These are phyloP conservation scores for Isichthys henryi DNA, from an alignment of 2,113 vertebrate genomes.

Conservation along the genomic window DNA sequence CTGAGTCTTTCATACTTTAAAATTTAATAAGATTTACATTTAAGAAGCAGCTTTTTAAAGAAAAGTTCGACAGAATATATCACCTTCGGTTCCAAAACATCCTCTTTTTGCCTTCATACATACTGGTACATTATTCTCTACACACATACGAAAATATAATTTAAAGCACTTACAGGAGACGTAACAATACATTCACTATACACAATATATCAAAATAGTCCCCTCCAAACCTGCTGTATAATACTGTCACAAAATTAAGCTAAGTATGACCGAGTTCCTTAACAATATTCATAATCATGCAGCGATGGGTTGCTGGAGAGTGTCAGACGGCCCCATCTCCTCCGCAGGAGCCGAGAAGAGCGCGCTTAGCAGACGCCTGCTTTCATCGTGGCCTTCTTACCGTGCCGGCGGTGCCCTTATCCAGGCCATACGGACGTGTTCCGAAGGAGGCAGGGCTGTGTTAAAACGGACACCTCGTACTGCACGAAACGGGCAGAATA, in stretches of 20 bases:
- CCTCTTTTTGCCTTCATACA: slow-evolving; percentile 72
- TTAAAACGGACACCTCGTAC: not conserved
- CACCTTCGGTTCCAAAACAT: slow-evolving; percentile 72
- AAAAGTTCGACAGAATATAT: slow-evolving; percentile 70
- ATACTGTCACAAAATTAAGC: slow-evolving; percentile 80
- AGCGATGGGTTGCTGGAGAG: slow-evolving; percentile 58
- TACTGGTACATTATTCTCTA: slow-evolving; percentile 68
- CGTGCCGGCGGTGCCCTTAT: not conserved
- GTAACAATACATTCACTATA: slow-evolving; percentile 93
- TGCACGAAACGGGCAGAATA: slow-evolving; percentile 11
- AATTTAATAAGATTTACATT: slow-evolving; percentile 85
- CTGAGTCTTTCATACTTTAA: slow-evolving; percentile 75
- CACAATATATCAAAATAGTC: slow-evolving; percentile 88
- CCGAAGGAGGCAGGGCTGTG: not conserved
- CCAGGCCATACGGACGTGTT: not conserved
- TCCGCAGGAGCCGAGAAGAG: not conserved
- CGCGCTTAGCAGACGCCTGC: not conserved
- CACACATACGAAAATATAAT: slow-evolving; percentile 98
- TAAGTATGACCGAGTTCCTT: slow-evolving; percentile 67
- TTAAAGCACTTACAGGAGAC: slow-evolving; percentile 96
- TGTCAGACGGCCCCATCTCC: slow-evolving; percentile 59
- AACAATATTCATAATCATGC: slow-evolving; percentile 69
- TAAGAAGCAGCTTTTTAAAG: slow-evolving; percentile 87
- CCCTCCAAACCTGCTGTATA: slow-evolving; percentile 82
- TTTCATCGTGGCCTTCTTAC: not conserved